A percentile compares a stretch with the other conserved stretches of the same genome.
Conservation (phyloP, 2,888 invertebrate genomes). For the Dioctria linearis region DNA sequence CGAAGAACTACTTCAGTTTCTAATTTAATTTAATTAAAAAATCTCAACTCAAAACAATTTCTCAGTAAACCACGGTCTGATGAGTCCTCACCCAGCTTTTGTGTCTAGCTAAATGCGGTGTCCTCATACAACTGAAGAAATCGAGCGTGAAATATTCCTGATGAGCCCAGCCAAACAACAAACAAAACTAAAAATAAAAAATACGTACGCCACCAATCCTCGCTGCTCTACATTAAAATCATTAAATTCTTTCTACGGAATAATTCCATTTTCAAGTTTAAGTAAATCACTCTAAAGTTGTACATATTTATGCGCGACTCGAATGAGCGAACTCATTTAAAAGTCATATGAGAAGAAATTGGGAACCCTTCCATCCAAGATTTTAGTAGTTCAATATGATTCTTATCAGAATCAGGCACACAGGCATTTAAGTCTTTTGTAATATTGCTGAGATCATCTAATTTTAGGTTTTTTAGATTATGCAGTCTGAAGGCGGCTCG, state of each 20-base stretch:
- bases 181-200: not conserved
- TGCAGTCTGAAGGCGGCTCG: not conserved
- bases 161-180: constrained; percentile 21
- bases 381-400: not conserved
- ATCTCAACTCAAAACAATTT: not conserved
- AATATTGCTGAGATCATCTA: not conserved
- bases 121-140: constrained; percentile 46
- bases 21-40: not conserved
- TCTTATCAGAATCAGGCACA: constrained; percentile 2
- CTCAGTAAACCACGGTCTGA: constrained; percentile 40
- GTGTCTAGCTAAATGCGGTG: constrained; percentile 15
- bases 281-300: not conserved
- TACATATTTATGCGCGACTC: not conserved
- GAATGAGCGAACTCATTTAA: constrained; percentile 10
- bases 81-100: constrained; percentile 49
- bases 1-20: not conserved
- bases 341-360: constrained; percentile 12
- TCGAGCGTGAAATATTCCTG: constrained; percentile 50
- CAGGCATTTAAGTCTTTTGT: constrained; percentile 40
- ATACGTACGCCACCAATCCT: not conserved
- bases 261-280: not conserved
- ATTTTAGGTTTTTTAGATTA: not conserved
- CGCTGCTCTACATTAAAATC: constrained; percentile 1
- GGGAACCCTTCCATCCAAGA: not conserved
- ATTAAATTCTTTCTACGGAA: not conserved